Evolutionary conservation across 2,888 invertebrate genomes (phyloP).

Genomic region (Cephus nigrinus): DNA sequence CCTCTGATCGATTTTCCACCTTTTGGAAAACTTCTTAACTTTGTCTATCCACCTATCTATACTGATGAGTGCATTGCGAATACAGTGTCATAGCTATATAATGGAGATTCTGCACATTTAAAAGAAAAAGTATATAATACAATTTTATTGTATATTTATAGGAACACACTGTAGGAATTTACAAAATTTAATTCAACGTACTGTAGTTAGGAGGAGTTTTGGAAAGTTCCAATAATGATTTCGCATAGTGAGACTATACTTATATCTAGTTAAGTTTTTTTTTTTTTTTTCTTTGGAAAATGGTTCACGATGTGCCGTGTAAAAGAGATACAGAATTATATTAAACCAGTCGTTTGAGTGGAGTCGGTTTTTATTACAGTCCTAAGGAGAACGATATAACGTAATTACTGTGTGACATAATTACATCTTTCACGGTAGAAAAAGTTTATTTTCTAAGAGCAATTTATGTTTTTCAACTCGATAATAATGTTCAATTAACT

Average conservation of each 20-base stretch:
- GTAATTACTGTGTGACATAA: not conserved
- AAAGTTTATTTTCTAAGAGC: constrained; percentile 7
- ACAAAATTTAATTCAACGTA: not conserved
- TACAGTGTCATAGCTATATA: not conserved
- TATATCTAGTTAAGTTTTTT: not conserved
- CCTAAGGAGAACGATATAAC: not conserved
- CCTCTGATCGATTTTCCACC: not conserved
- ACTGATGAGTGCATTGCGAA: not conserved
- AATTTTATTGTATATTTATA: not conserved
- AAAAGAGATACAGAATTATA: not conserved
- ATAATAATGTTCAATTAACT: constrained; percentile 2
- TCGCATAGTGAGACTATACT: not conserved
- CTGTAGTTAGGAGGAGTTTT: not conserved
- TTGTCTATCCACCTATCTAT: not conserved
- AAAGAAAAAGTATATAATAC: not conserved
- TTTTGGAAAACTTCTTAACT: not conserved
- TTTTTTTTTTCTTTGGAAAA: not conserved
- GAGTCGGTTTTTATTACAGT: not conserved
- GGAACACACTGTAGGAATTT: not conserved
- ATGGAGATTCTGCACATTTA: not conserved
- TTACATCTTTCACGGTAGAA: not conserved
- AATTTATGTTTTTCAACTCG: constrained; percentile 8
- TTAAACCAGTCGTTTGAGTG: not conserved
- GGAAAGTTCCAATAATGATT: not conserved
- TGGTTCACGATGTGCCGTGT: not conserved